These are phyloP conservation scores for Xenus cinereus DNA, from an alignment of 2,113 vertebrate species.

Conservation along the genomic window DNA sequence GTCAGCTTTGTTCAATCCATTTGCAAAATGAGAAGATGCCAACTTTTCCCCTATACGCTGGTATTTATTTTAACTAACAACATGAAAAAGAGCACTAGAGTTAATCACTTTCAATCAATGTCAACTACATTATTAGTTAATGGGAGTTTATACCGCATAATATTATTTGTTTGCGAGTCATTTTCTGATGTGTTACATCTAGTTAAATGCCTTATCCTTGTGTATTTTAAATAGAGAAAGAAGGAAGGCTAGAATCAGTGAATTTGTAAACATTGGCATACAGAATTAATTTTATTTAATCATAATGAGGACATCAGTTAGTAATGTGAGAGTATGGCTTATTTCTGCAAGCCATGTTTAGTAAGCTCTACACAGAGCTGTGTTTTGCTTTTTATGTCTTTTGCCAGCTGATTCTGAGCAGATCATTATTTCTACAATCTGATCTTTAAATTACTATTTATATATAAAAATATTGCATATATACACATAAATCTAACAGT, in stretches of 20 bases:
- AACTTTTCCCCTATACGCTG: conserved; percentile 65
- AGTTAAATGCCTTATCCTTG: conserved; percentile 75
- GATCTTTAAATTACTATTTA: neutral
- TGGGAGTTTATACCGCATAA: conserved; percentile 76
- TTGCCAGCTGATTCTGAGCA: neutral
- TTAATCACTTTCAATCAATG: conserved; percentile 83
- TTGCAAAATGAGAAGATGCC: conserved; percentile 72
- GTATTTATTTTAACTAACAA: conserved; percentile 81
- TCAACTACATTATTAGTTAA: conserved; percentile 79
- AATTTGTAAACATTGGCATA: conserved; percentile 54
- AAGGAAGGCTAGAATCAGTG: conserved; percentile 68
- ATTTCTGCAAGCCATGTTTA: neutral
- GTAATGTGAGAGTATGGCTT: neutral
- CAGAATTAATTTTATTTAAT: conserved; percentile 60
- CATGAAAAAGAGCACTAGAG: conserved; percentile 73
- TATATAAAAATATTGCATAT: neutral
- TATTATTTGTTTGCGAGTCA: conserved; percentile 76
- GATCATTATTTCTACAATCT: neutral
- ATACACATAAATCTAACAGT: neutral
- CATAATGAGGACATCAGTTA: conserved; percentile 9
- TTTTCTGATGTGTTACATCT: conserved; percentile 78
- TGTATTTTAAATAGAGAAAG: conserved; percentile 68
- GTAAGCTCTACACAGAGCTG: neutral
- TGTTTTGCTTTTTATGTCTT: neutral
- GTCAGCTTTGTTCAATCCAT: conserved; percentile 68